Evolutionary conservation across 2,888 invertebrate species (phyloP), one percentile per base, ranked within the genome.

Genomic region (Stegana nigrithorax): DNA sequence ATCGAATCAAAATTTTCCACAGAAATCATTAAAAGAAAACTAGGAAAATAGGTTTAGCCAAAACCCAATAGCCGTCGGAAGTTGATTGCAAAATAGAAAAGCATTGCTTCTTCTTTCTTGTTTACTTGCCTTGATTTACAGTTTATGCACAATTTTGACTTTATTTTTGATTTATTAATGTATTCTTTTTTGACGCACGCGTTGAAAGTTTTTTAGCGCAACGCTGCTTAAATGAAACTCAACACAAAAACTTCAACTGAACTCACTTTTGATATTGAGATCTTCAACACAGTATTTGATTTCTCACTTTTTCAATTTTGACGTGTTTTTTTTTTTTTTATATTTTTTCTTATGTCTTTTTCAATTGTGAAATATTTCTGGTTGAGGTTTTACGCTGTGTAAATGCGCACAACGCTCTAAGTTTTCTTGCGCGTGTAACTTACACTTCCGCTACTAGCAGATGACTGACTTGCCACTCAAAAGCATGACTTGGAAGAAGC

Each of bases 381-480:
- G 56, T 55, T 62, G 25, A 1, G 45, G 29, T 44, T 21, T 60
- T 42, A 42, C 57, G 64, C 56, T 56, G 47, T 59, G 55, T 65
- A 44, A n/a, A n/a, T 21, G 55, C 70, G 67, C 74, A n/a, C n/a
- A n/a, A 72, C 75, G 71, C 72, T 72, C 67, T 71, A 67, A 68
- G 72, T 71, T 70, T 65, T 67, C 67, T 32, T n/a, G n/a, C 47
- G 59, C 71, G 70, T 79, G 81, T 81, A 80, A 78, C 75, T 78
- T 73, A 78, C 82, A 78, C 82, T 76, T 82, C 81, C 78, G 76
- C 81, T 75, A 80, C 81, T 80, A 75, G 78, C 80, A 76, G 80
- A 76, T 81, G 83, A 82, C 82, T 82, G 83, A 83, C 73, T 80
- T 78, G 73, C 77, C 70, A 70, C 75, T 77, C 74, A 73, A 74